phyloP scores from a whole-genome alignment of 2,113 vertebrate species.

The Nesogale talazaci region DNA sequence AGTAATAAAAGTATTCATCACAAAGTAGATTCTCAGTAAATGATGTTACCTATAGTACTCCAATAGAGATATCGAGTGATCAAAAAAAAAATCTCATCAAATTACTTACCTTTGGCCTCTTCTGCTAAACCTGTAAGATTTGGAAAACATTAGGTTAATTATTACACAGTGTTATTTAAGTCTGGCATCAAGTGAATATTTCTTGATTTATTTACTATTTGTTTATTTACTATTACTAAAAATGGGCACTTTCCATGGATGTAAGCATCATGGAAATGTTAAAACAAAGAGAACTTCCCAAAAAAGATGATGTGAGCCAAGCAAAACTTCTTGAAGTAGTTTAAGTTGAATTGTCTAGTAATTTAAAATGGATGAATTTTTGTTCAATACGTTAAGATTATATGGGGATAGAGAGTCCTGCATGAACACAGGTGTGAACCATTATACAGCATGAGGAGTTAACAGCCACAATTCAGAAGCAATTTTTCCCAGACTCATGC shows the following conservation, averaged over 20 bases:
- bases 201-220: not conserved
- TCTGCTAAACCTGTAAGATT: not conserved
- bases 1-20: not conserved
- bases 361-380: not conserved
- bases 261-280: not conserved
- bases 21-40: not conserved
- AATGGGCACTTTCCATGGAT: not conserved
- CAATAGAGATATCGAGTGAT: not conserved
- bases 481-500: constrained; percentile 49
- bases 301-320: not conserved
- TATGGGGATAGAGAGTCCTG: constrained; percentile 4
- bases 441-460: constrained; percentile 22
- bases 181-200: not conserved
- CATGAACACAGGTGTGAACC: constrained; percentile 10
- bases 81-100: not conserved
- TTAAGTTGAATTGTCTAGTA: constrained; percentile 27
- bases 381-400: constrained; percentile 15
- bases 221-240: constrained; percentile 20
- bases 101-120: not conserved
- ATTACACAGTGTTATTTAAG: not conserved
- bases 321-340: constrained; percentile 24
- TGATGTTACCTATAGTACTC: not conserved
- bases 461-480: constrained; percentile 51
- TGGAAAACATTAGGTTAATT: not conserved
- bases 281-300: constrained; percentile 18